These are phyloP conservation scores for Aphelocoma coerulescens DNA, from an alignment of 2,113 vertebrate genomes.

Conservation along the genomic window DNA sequence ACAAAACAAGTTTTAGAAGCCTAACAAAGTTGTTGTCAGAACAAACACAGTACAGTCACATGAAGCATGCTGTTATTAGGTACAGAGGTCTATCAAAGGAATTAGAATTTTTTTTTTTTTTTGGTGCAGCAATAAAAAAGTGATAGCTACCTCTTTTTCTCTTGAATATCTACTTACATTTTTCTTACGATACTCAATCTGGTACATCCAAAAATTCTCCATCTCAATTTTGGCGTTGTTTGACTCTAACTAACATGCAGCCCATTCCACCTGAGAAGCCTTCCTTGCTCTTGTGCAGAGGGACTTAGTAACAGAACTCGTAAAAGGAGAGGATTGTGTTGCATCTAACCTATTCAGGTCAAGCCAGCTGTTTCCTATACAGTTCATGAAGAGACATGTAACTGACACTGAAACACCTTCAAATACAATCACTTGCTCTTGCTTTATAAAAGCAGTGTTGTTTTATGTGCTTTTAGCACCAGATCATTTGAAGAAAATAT, in stretches of 20 bases:
- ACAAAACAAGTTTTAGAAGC: not conserved
- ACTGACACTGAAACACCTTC: not conserved
- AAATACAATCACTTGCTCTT: not conserved
- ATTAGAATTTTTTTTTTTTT: not conserved
- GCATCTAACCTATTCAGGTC: not conserved
- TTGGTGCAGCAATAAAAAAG: not conserved
- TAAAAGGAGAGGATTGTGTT: slow-evolving; percentile 49
- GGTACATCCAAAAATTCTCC: slow-evolving; percentile 96
- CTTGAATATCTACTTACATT: slow-evolving; percentile 66
- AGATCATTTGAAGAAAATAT: not conserved
- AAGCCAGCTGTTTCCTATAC: not conserved
- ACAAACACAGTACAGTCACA: not conserved
- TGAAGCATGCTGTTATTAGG: not conserved
- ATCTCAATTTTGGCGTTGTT: slow-evolving; percentile 57
- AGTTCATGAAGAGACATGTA: not conserved
- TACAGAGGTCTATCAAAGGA: not conserved
- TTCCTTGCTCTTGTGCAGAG: slow-evolving; percentile 48
- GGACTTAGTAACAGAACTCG: slow-evolving; percentile 59
- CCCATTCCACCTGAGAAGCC: not conserved
- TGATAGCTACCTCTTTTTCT: not conserved
- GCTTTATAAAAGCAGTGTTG: not conserved
- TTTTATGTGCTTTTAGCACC: not conserved
- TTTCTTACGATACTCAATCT: slow-evolving; percentile 73
- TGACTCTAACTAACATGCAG: not conserved
- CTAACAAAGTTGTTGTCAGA: not conserved